Evolutionary conservation across 1,140 invertebrate genomes (phyloP), one percentile per base, ranked within the genome.

Genomic region (Bombus polaris): DNA sequence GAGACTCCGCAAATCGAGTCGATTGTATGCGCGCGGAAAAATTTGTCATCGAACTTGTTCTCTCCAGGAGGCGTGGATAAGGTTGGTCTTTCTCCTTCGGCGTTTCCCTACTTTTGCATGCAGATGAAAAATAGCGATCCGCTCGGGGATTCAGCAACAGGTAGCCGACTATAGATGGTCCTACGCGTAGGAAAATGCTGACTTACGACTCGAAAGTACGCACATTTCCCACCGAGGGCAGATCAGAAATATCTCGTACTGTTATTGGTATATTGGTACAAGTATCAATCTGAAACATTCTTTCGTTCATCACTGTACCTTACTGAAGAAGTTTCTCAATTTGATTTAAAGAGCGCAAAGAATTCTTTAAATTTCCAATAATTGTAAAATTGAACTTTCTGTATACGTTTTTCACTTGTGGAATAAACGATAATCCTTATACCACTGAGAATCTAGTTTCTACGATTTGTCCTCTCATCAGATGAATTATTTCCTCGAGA

Each of bases 111-210:
- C 62, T 53, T 68, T 76, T 47, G 59, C 68, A 68, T 76, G 6
- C 28, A 73, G 42, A 68, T 83, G 72, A 83, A 83, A 83, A 83
- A 76, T 66, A 75, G 44, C 59, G 73, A 68, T 39, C 28, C 32
- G 53, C 68, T 53, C 39, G 39, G 79, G 42, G 37, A 88, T 83
- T 83, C 73, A 86, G 87, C 87, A 88, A 88, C 87, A 88, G 79
- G 66, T 81, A 81, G 70, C 25, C 32, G 35, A 80, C 42, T 72
- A 25, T 71, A 35, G 79, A 72, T 62, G 35, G 32, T 53, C 8
- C 6, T 42, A 18, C 37, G 15, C 28, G 28, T 8, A 44, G 25
- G 12, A 42, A 72, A 42, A 5, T n/a, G 57, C 1, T 42, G 37
- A 65, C 22, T 42, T 65, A 65, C 18, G 75, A 28, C 13, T 42